Evolutionary conservation across 1,140 invertebrate species (phyloP).

Genomic region (Cydia pomonella): DNA sequence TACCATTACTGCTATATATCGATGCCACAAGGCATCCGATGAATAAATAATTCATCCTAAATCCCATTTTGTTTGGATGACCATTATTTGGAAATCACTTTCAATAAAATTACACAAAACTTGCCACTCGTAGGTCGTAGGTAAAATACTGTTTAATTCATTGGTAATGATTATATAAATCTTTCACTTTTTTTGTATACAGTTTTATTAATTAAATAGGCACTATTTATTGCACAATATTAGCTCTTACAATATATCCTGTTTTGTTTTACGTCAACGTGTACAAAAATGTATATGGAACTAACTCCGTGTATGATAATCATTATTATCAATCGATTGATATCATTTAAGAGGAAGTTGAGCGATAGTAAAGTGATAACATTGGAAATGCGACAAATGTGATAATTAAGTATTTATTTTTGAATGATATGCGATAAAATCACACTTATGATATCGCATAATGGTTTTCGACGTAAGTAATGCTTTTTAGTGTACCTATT

Average conservation of each 20-base stretch:
- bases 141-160: too few relatives aligned
- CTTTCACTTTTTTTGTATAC: background rate
- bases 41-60: conserved; percentile 19
- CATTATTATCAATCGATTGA: conserved; percentile 63
- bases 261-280: conserved; percentile 15
- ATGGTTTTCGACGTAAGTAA: background rate
- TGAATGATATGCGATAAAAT: conserved; percentile 13
- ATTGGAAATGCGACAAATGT: conserved; percentile 23
- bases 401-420: conserved; percentile 23
- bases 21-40: conserved; percentile 6
- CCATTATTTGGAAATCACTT: conserved; percentile 18
- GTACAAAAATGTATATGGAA: conserved; percentile 42
- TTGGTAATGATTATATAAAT: too few relatives aligned
- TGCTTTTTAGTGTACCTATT: background rate
- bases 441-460: conserved; percentile 8
- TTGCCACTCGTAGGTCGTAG: background rate
- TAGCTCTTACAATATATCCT: background rate
- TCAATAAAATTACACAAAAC: background rate
- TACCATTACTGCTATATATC: background rate
- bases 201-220: background rate
- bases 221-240: conserved; percentile 9
- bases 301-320: conserved; percentile 53
- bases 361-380: conserved; percentile 42
- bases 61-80: conserved; percentile 18
- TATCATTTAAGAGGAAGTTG: conserved; percentile 65